Base-by-base conservation (phyloP, 2,888 invertebrate species). In the Diaprepes abbreviatus region DNA sequence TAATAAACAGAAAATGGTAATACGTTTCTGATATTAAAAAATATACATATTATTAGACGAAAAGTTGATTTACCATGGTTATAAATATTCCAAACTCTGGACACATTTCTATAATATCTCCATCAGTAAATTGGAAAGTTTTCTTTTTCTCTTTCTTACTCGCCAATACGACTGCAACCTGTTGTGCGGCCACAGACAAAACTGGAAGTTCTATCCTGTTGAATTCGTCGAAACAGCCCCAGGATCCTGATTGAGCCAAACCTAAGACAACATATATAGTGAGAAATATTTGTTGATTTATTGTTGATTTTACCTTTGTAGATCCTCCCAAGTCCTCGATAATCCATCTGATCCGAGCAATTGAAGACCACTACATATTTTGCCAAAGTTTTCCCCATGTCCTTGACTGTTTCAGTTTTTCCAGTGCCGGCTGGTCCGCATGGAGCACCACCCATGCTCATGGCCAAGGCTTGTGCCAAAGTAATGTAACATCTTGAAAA, bases 141-240 rank as follows among this genome's bases (percentile, higher is more conserved):
- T 94, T 96, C 82, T 93, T 94, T 81, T 96, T 94, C 81, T 98
- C 98, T 80, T 96, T 96, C 83, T 96, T 97, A 50, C 96, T 95
- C 0, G 93, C 90, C 9, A 97, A 87, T 9, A 97, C 95, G 0
- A 95, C 95, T 12, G 97, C 96, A 16, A 98, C 95, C 85, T 98
- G 98, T 84, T 98, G 97, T 0, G 98, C 97, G 1, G 98, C 98
- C 2, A 98, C 98, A 0, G 95, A 95, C 14, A 95, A 82, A 0
- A 98, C 98, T 0, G 97, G 97, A 64, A 97, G 85, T 83, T 97
- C 97, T 70, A 97, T 97, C 28, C 95, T 89, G 84, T 97, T 97
- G 85, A 98, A 97, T 86, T 98, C 97, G 83, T 98, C 98, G 83
- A 98, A 98, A 80, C 98, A 98, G 1, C 98, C 97, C 97, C 98